Evolutionary conservation across 2,113 vertebrate genomes (phyloP), one percentile per base, ranked within the genome.

Genomic region (Felis catus): DNA sequence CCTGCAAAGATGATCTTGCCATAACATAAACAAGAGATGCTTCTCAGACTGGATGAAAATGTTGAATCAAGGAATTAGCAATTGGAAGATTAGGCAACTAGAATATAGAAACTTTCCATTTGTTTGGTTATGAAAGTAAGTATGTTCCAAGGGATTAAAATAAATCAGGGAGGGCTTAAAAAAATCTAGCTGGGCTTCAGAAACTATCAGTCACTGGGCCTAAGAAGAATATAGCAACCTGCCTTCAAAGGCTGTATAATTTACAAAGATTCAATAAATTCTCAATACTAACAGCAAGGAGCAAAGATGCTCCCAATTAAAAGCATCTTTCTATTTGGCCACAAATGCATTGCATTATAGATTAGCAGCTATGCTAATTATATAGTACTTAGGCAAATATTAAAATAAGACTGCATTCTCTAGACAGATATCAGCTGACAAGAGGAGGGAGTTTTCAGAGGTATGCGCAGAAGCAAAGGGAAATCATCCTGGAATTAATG

Each of bases 351-450:
- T 92, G n/a, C 53, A 80, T 55, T 93, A 76, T 16, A 90, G 36
- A 93, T 87, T 31, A 97, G 81, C 63, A 91, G 19, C 19, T 84
- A 29, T 84, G 73, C 51, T 97, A 93, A 96, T 92, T 95, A 88
- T 65, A 29, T 7, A 93, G 88, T 85, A 88, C 41, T 92, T 79
- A 71, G 36, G n/a, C 71, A 98, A 95, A 91, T 94, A 96, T 78
- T 94, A 84, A 97, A 90, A 90, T 96, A 58, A 94, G 36, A 88
- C 53, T 10, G 55, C 23, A 68, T 76, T 92, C n/a, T 61, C 45
- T 74, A 70, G 45, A 65, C 45, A 95, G 45, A 71, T 16, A 73
- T 92, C 74, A 93, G 33, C 36, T 87, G n/a, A 94, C 48, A 86
- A 33, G 53, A 93, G 12, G 31, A 61, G 10, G 5, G 1, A 21